Evolutionary conservation across 2,888 invertebrate species (phyloP).

Genomic region (Globia sparganii): DNA sequence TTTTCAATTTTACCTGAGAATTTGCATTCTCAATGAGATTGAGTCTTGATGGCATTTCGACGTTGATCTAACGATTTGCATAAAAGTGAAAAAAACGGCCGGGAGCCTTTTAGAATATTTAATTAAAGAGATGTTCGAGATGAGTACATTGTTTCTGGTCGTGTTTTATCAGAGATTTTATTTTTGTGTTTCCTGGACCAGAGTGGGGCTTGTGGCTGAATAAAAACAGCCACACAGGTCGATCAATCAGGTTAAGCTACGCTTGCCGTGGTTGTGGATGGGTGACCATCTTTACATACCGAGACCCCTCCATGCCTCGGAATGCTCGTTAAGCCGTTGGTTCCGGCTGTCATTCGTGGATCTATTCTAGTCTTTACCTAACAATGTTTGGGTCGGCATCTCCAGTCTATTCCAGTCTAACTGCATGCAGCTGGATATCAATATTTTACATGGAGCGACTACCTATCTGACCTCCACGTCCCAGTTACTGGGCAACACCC

Average conservation of each 20-base stretch:
- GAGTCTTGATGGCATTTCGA: constrained; percentile 74
- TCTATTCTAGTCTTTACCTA: not conserved
- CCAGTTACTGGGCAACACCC: not conserved
- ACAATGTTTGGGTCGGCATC: not conserved
- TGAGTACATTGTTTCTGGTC: not conserved
- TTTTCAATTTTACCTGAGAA: constrained; percentile 85
- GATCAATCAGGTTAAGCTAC: not conserved
- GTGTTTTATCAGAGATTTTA: not conserved
- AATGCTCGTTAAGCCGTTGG: not conserved
- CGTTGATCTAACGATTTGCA: constrained; percentile 76
- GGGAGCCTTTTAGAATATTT: constrained; percentile 52
- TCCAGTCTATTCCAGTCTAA: too few relatives aligned
- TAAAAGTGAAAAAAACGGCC: constrained; percentile 67
- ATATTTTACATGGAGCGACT: too few relatives aligned
- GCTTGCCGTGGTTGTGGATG: not conserved
- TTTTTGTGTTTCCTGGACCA: not conserved
- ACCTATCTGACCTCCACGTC: too few relatives aligned
- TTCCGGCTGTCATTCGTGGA: not conserved
- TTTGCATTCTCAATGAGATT: constrained; percentile 85
- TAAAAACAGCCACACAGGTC: not conserved
- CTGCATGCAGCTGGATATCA: not conserved
- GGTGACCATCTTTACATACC: not conserved
- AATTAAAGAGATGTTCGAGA: constrained; percentile 44
- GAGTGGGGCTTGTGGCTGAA: not conserved
- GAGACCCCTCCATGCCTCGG: not conserved